phyloP scores from a whole-genome alignment of 2,797 vertebrate species.

The Centroberyx gerrardi region DNA sequence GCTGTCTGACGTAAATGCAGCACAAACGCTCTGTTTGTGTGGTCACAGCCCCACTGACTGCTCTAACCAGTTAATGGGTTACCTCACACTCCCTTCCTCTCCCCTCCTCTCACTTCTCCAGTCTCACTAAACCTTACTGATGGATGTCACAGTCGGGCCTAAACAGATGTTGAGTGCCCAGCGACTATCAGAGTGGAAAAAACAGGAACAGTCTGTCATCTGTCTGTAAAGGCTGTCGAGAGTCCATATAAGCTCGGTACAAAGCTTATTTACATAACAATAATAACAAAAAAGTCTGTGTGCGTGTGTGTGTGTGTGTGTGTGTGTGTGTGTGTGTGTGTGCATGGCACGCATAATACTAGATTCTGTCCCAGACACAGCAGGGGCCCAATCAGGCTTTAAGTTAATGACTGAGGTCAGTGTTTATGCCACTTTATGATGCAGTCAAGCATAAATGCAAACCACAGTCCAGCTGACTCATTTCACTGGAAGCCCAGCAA shows the following conservation, averaged over 20 bases:
- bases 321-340: conserved; percentile 8
- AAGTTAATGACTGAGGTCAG: conserved; percentile 41
- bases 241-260: conserved; percentile 16
- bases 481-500: conserved; percentile 52
- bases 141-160: conserved; percentile 37
- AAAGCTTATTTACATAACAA: neutral
- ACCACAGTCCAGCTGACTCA: conserved; percentile 67
- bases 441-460: conserved; percentile 64
- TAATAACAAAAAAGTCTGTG: neutral
- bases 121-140: conserved; percentile 47
- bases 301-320: neutral
- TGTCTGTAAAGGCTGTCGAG: conserved; percentile 42
- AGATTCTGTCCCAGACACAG: conserved; percentile 12
- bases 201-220: conserved; percentile 37
- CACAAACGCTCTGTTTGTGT: conserved; percentile 83
- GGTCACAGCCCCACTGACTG: conserved; percentile 79
- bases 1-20: conserved; percentile 86
- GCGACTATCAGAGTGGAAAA: conserved; percentile 45
- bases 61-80: conserved; percentile 78
- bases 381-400: conserved; percentile 19
- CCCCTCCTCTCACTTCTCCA: conserved; percentile 39
- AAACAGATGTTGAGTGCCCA: conserved; percentile 51
- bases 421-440: conserved; percentile 59
- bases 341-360: neutral
- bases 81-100: conserved; percentile 67